Percentiles rank a stretch among this genome's conserved stretches.
Conservation (phyloP, 1,140 invertebrate species). For the Diabrotica virgifera region DNA sequence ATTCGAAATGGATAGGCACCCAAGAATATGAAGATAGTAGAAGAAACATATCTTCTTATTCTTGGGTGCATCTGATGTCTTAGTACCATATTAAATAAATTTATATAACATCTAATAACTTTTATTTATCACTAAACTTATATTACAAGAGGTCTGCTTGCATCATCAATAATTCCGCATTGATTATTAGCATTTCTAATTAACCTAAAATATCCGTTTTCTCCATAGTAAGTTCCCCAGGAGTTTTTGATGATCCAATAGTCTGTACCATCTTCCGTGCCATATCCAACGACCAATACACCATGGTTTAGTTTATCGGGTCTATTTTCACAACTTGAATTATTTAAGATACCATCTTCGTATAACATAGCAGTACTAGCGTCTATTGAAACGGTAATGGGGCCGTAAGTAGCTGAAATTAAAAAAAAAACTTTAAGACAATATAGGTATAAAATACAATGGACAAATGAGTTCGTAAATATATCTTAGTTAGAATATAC, state of each 20-base stretch:
- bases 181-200: conserved; percentile 60
- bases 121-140: not conserved
- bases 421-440: not conserved
- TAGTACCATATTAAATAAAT: too few species aligned
- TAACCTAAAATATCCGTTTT: conserved; percentile 66
- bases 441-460: not conserved
- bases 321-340: not conserved
- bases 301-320: not conserved
- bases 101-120: not conserved
- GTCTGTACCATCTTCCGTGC: conserved; percentile 47
- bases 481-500: too few species aligned
- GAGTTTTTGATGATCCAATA: conserved; percentile 80
- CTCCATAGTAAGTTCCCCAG: conserved; percentile 64
- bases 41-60: too few species aligned
- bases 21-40: too few species aligned
- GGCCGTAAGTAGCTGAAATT: not conserved
- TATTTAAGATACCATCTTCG: not conserved
- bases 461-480: not conserved
- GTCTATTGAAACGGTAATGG: not conserved
- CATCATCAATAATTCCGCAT: conserved; percentile 59
- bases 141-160: conserved; percentile 49
- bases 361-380: not conserved
- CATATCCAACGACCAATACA: conserved; percentile 25
- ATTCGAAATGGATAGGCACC: too few species aligned
- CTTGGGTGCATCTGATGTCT: too few species aligned